Percentiles rank a stretch among this genome's conserved stretches.
phyloP scores from a whole-genome alignment of 1,140 invertebrate species.

The Drosophila biarmipes region DNA sequence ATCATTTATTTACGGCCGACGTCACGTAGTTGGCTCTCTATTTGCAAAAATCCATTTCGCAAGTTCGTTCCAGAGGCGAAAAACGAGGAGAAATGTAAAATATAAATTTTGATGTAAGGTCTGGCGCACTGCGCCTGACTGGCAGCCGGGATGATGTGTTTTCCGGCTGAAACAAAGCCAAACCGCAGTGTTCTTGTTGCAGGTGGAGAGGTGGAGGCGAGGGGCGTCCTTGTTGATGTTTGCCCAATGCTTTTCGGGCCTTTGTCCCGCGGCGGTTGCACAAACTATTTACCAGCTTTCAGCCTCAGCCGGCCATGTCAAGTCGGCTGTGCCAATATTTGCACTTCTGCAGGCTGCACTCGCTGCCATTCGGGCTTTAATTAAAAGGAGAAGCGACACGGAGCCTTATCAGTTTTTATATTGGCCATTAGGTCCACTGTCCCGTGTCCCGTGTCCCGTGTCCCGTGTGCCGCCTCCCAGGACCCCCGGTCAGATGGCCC shows the following conservation, averaged over 20 bases:
- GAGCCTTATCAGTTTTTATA: slow-evolving; percentile 48
- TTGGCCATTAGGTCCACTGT: slow-evolving; percentile 27
- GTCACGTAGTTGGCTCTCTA: slow-evolving; percentile 38
- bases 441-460: no score
- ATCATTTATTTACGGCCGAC: slow-evolving; percentile 54
- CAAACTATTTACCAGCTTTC: slow-evolving; percentile 39
- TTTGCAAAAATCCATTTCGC: slow-evolving; percentile 49
- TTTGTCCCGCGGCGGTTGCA: slow-evolving; percentile 24
- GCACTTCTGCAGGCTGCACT: slow-evolving; percentile 27
- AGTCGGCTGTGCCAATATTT: slow-evolving; percentile 71
- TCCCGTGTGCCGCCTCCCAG: no score
- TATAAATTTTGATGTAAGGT: slow-evolving; percentile 28
- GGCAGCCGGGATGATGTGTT: slow-evolving; percentile 17
- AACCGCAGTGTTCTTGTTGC: slow-evolving; percentile 50
- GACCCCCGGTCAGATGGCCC: neutral
- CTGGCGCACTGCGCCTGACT: slow-evolving; percentile 47
- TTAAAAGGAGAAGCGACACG: slow-evolving; percentile 54
- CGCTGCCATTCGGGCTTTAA: slow-evolving; percentile 50
- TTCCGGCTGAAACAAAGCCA: slow-evolving; percentile 41
- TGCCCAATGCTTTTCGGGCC: slow-evolving; percentile 49
- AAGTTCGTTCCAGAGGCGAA: slow-evolving; percentile 14
- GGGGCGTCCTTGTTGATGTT: slow-evolving; percentile 41
- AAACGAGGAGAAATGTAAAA: neutral
- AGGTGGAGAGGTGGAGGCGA: neutral
- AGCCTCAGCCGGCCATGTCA: slow-evolving; percentile 16